These are phyloP conservation scores for Hypena proboscidalis DNA, from an alignment of 2,888 invertebrate species.

Conservation along the genomic window DNA sequence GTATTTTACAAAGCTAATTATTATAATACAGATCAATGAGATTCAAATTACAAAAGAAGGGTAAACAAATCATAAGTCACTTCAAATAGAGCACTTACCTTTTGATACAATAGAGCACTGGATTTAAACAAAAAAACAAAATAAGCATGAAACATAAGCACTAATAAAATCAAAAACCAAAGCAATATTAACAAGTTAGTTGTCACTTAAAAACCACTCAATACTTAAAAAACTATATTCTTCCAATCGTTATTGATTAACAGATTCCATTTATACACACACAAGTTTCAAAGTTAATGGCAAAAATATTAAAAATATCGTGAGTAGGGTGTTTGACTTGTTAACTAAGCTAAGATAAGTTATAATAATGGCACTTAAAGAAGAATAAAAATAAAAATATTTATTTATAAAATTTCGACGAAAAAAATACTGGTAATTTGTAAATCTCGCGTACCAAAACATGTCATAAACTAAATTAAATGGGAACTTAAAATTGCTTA, in stretches of 20 bases:
- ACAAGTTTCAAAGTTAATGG: not conserved
- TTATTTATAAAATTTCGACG: too few relatives aligned
- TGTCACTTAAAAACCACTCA: not conserved
- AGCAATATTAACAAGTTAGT: not conserved
- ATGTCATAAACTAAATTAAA: too few relatives aligned
- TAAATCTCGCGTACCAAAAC: too few relatives aligned
- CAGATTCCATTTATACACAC: not conserved
- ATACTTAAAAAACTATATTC: not conserved
- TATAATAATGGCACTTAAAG: too few relatives aligned
- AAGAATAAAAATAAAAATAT: too few relatives aligned
- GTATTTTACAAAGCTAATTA: constrained; percentile 36
- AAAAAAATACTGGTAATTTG: too few relatives aligned
- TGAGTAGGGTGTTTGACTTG: too few relatives aligned
- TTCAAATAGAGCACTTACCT: constrained; percentile 37
- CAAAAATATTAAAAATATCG: too few relatives aligned
- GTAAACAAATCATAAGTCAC: constrained; percentile 28
- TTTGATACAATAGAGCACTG: constrained; percentile 10
- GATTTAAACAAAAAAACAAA: constrained; percentile 1
- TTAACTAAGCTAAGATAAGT: too few relatives aligned
- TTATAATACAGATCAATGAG: constrained; percentile 28
- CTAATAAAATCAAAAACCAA: constrained; percentile 12
- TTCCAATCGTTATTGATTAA: not conserved
- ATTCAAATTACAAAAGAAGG: constrained; percentile 33
- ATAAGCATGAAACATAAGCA: constrained; percentile 1
- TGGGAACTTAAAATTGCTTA: too few relatives aligned